Evolutionary conservation across 2,113 vertebrate species (phyloP).

Genomic region (Opisthocomus hoazin): DNA sequence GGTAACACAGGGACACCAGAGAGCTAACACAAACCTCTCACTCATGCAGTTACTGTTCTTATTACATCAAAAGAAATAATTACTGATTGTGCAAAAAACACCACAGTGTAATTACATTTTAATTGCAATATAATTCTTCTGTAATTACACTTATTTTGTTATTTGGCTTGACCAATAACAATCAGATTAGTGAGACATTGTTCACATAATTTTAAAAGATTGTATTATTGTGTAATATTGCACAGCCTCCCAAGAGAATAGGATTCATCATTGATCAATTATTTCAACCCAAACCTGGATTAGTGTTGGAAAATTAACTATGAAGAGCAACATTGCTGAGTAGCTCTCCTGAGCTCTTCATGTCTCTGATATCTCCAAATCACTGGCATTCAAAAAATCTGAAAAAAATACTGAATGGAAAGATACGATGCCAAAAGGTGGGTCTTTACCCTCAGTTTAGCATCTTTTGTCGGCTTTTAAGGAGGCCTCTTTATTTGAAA

Average conservation of each 20-base stretch:
- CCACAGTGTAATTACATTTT: conserved; percentile 35
- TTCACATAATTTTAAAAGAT: conserved; percentile 23
- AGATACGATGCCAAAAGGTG: background rate
- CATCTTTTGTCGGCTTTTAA: background rate
- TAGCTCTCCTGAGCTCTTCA: background rate
- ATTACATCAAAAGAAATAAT: conserved; percentile 47
- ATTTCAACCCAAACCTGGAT: conserved; percentile 5
- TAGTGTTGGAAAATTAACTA: background rate
- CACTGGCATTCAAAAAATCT: background rate
- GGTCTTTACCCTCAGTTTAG: background rate
- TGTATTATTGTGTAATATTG: background rate
- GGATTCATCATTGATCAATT: background rate
- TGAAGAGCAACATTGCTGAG: background rate
- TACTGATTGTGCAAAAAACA: conserved; percentile 18
- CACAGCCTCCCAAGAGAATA: conserved; percentile 2
- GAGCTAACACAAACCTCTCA: background rate
- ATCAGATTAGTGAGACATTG: conserved; percentile 20
- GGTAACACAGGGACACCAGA: background rate
- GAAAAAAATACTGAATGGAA: background rate
- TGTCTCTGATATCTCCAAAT: background rate
- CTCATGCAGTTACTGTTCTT: conserved; percentile 18
- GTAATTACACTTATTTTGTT: conserved; percentile 47
- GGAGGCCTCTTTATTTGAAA: background rate
- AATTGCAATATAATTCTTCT: conserved; percentile 54
- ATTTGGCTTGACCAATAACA: conserved; percentile 8